phyloP scores from a whole-genome alignment of 2,888 invertebrate species.

The Oscheius sp. region DNA sequence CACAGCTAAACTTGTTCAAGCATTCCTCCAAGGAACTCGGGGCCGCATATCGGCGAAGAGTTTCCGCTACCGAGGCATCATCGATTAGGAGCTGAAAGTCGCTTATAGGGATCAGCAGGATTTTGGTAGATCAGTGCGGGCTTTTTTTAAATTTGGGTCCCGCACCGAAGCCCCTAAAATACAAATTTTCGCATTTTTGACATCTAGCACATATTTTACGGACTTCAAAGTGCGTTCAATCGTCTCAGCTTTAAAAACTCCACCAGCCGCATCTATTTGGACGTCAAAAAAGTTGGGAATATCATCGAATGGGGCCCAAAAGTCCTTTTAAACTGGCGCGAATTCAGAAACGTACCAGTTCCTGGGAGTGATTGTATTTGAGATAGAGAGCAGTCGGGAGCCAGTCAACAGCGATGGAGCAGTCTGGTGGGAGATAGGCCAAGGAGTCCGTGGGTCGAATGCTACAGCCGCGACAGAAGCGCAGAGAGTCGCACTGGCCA shows the following conservation, averaged over 20 bases:
- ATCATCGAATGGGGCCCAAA: slow-evolving; percentile 81
- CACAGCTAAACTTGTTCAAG: slow-evolving; percentile 83
- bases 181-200: no score
- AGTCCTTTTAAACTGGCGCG: background rate
- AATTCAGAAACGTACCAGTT: slow-evolving; percentile 77
- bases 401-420: slow-evolving; percentile 87
- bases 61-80: slow-evolving; percentile 82
- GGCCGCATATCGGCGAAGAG: slow-evolving; percentile 83
- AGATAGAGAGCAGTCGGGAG: slow-evolving; percentile 92
- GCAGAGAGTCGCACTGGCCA: slow-evolving; percentile 61
- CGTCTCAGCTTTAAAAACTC: no score
- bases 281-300: no score
- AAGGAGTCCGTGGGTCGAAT: slow-evolving; percentile 74
- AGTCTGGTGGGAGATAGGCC: slow-evolving; percentile 43
- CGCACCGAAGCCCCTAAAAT: no score
- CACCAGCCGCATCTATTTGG: no score
- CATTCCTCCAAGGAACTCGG: slow-evolving; percentile 87
- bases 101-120: background rate
- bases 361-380: slow-evolving; percentile 85
- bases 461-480: slow-evolving; percentile 87
- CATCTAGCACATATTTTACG: no score
- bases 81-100: slow-evolving; percentile 79
- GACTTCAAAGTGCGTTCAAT: no score
- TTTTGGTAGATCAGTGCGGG: no score
- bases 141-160: no score